Evolutionary conservation across 2,888 invertebrate genomes (phyloP).

Genomic region (Crossocerus cetratus): DNA sequence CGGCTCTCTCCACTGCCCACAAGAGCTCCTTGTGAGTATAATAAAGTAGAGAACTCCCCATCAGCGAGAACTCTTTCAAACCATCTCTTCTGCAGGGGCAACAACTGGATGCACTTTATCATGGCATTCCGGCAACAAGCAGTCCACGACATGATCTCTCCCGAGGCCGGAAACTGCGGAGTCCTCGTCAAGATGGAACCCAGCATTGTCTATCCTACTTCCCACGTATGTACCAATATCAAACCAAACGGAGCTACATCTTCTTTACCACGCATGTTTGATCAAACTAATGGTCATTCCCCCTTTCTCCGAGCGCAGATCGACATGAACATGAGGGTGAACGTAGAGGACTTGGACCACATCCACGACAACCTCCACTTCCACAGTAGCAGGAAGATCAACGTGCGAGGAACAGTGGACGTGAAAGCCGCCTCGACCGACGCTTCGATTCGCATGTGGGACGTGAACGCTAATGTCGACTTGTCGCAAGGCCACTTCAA

Average conservation of each 20-base stretch:
- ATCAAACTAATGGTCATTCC: not conserved
- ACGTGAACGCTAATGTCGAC: slow-evolving; percentile 66
- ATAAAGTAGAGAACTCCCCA: no score
- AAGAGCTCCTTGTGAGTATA: slow-evolving; percentile 55
- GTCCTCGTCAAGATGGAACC: slow-evolving; percentile 60
- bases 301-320: slow-evolving; percentile 45
- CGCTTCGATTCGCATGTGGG: slow-evolving; percentile 66
- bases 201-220: slow-evolving; percentile 65
- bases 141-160: slow-evolving; percentile 55
- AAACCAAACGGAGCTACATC: not conserved
- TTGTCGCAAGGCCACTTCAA: slow-evolving; percentile 65
- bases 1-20: slow-evolving; percentile 30
- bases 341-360: slow-evolving; percentile 54
- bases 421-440: slow-evolving; percentile 62
- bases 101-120: slow-evolving; percentile 18
- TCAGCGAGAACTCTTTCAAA: no score
- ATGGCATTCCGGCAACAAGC: slow-evolving; percentile 56
- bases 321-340: slow-evolving; percentile 63
- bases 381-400: slow-evolving; percentile 38
- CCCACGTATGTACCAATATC: slow-evolving; percentile 64
- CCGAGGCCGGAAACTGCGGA: slow-evolving; percentile 66
- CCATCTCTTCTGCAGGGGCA: slow-evolving; percentile 35
- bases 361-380: slow-evolving; percentile 37
- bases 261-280: not conserved
- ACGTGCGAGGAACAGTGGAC: slow-evolving; percentile 65